Evolutionary conservation across 1,140 invertebrate species (phyloP), one percentile per base, ranked within the genome.

Genomic region (Teleogryllus occipitalis): DNA sequence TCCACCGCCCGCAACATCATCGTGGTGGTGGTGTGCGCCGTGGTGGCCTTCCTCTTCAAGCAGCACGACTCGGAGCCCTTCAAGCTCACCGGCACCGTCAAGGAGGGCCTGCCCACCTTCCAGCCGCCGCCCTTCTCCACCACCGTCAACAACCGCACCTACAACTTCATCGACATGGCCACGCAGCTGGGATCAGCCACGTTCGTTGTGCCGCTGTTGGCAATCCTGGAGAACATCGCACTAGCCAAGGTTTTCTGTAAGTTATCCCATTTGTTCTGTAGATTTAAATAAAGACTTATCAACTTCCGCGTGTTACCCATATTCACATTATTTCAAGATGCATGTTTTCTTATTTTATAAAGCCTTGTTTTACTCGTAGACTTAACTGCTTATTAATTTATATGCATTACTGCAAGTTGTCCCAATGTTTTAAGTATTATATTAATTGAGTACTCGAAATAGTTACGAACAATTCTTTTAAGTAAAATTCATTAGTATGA

Each of bases 241-340:
- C 89, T 95, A 54, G 93, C 93, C 8, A 95, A 95, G 89, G 93
- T 93, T 7, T 95, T 95, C 83, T 90, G 91, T 92, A 84, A 91
- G 89, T 79, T 12, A 48, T 8, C 14, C 10, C 10, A 21, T 80
- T 18, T 54, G 10, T 39, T 39, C 27, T 39, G 27, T 39, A 39
- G 27, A 39, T 39, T 39, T 39, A 39, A 39, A 39, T 39, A 39
- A 39, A 39, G 1, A 39, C 1, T 39, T 39, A 39, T 39, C 27
- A 39, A 39, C 27, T 39, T 39, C 27, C 27, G 27, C 27, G 5
- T 39, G 27, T 39, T 39, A 39, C 1, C 27, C 27, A 39, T 39
- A 39, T 5, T n/a, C 27, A 39, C 27, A 39, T 39, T 39, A 39
- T 39, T 39, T 39, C 27, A 39, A n/a, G n/a, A n/a, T n/a, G n/a